A percentile compares a stretch with the other conserved stretches of the same genome.
Conservation (phyloP, 1,140 invertebrate species). For the Drosophila nannoptera region DNA sequence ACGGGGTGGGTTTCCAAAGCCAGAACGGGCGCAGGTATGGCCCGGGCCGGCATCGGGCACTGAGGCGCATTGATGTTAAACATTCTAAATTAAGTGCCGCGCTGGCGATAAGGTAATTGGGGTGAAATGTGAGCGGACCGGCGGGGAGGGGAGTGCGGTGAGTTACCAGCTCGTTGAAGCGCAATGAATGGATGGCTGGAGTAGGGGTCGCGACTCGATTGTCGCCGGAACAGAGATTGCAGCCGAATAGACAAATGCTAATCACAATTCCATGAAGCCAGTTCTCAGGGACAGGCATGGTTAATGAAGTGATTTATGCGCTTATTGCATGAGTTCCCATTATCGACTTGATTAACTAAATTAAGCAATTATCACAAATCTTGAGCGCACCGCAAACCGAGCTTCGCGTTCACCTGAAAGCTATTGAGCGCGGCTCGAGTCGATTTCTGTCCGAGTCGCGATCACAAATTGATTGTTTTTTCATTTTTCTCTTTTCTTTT, state of each 20-base stretch:
- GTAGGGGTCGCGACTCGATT: not conserved
- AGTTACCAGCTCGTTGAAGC: constrained; percentile 39
- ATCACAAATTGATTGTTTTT: constrained; percentile 62
- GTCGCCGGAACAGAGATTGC: constrained; percentile 6
- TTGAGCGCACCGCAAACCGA: constrained; percentile 14
- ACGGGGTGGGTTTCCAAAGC: constrained; percentile 44
- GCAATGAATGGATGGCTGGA: not conserved
- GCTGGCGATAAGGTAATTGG: constrained; percentile 76
- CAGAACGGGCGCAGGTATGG: constrained; percentile 8
- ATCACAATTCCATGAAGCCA: constrained; percentile 37
- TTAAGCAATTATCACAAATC: constrained; percentile 68
- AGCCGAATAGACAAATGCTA: constrained; percentile 28
- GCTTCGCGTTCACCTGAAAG: constrained; percentile 18
- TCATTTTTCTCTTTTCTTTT: too few relatives aligned
- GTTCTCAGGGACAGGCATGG: constrained; percentile 18
- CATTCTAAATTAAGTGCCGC: constrained; percentile 78
- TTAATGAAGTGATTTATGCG: constrained; percentile 74
- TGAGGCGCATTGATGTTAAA: constrained; percentile 67
- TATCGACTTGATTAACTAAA: constrained; percentile 62
- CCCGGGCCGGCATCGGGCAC: constrained; percentile 9
- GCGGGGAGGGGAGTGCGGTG: constrained; percentile 11
- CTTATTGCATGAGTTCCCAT: constrained; percentile 67
- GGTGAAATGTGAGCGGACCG: constrained; percentile 69
- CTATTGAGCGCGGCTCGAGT: constrained; percentile 25
- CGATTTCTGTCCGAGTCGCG: constrained; percentile 20